phyloP scores from a whole-genome alignment of 2,113 vertebrate genomes.

The Mirounga angustirostris region DNA sequence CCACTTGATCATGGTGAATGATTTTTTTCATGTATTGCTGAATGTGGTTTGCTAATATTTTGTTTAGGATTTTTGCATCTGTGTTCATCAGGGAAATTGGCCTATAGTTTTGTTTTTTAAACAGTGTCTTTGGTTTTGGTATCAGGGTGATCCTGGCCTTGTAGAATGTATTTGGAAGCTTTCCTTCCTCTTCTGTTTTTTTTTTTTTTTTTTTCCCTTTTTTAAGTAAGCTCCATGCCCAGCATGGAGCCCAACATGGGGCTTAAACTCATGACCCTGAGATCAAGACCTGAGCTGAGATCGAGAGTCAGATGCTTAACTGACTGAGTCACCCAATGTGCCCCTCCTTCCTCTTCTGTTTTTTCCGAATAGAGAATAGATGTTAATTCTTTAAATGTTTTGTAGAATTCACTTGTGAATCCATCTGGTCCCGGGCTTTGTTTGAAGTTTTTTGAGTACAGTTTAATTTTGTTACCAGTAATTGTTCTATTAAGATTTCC shows the following conservation, averaged over 20 bases:
- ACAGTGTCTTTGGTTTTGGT: background rate
- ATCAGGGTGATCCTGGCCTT: background rate
- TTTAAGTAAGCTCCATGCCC: background rate
- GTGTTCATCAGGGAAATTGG: background rate
- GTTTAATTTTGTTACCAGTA: background rate
- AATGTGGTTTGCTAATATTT: background rate
- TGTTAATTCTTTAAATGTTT: background rate
- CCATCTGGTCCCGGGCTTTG: background rate
- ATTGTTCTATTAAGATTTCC: background rate
- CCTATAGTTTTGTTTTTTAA: background rate
- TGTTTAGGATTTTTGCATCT: background rate
- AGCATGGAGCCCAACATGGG: background rate
- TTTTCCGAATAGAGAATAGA: background rate
- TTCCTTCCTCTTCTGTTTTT: background rate
- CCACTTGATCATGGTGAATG: background rate
- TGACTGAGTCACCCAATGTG: background rate
- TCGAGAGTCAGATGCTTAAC: background rate
- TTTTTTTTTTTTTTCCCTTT: too few relatives aligned
- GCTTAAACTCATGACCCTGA: background rate
- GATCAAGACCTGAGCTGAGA: background rate
- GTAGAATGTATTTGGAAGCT: background rate
- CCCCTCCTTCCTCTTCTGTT: background rate
- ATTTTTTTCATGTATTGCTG: background rate
- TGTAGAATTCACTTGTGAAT: background rate
- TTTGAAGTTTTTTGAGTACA: background rate